These are phyloP conservation scores for Anomalospiza imberbis DNA, from an alignment of 2,797 vertebrate species.

Conservation along the genomic window DNA sequence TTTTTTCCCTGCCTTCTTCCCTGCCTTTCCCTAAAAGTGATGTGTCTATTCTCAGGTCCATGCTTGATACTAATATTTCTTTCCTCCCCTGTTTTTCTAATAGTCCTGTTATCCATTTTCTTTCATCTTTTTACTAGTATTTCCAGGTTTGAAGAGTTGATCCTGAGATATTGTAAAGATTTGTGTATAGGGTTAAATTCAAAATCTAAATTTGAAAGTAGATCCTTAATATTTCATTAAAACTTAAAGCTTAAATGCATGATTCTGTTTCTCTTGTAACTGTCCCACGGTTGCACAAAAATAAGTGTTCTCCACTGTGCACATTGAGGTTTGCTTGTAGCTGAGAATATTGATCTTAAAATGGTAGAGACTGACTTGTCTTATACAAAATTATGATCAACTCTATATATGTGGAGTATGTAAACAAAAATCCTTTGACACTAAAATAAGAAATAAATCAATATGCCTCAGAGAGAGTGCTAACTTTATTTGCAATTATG, in stretches of 20 bases:
- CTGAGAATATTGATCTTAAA: background rate
- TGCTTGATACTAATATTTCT: background rate
- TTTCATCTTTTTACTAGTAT: background rate
- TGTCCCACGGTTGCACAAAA: background rate
- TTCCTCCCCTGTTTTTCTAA: background rate
- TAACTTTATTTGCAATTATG: slow-evolving; percentile 10
- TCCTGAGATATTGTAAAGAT: background rate
- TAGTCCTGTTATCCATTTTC: background rate
- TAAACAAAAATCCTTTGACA: background rate
- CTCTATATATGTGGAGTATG: background rate
- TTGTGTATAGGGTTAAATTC: background rate
- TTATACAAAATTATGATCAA: background rate
- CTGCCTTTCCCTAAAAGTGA: background rate
- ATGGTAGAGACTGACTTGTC: background rate
- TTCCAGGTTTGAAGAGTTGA: background rate
- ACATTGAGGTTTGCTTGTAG: background rate
- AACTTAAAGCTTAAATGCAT: background rate
- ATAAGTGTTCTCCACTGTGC: background rate
- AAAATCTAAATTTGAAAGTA: background rate
- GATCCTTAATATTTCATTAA: background rate
- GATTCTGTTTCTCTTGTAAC: background rate
- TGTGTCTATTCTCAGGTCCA: background rate
- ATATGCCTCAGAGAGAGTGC: background rate
- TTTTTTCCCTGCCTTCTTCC: background rate
- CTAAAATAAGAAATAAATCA: background rate